A percentile compares a stretch with the other conserved stretches of the same genome.
phyloP scores from a whole-genome alignment of 2,888 invertebrate genomes.

The Tanypteryx hageni region DNA sequence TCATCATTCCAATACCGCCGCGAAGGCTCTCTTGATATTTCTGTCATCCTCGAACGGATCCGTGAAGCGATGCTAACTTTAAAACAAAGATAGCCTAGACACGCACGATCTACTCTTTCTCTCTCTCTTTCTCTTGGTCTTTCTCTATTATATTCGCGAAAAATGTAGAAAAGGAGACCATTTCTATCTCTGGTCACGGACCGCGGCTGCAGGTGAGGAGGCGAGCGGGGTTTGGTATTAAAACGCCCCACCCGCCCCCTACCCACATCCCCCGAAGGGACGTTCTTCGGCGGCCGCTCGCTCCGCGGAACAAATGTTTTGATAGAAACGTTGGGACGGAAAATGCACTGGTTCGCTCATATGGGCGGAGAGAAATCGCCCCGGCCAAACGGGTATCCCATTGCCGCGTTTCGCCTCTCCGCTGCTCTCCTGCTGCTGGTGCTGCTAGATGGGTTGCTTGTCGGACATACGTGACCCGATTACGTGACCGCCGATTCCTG shows the following conservation, averaged over 20 bases:
- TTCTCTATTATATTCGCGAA: neutral
- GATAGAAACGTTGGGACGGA: neutral
- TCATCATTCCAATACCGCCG: neutral
- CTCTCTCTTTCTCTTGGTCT: neutral
- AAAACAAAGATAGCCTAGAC: neutral
- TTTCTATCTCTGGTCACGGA: neutral
- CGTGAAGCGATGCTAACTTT: neutral
- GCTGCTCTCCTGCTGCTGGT: neutral
- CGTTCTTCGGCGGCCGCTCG: neutral
- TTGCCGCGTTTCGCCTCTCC: neutral
- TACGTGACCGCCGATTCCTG: conserved; percentile 47
- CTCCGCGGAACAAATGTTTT: neutral
- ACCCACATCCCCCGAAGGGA: neutral
- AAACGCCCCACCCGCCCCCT: too few species aligned
- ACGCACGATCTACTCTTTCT: too few species aligned
- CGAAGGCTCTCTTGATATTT: neutral
- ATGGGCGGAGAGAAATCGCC: conserved; percentile 11
- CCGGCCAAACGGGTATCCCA: neutral
- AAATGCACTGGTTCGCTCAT: neutral
- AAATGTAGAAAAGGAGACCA: neutral
- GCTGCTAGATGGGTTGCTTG: conserved; percentile 10
- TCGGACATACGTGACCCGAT: conserved; percentile 59
- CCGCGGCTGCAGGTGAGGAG: too few species aligned
- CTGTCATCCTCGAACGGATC: neutral
- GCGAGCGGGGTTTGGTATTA: too few species aligned